Evolutionary conservation across 2,888 invertebrate species (phyloP).

Genomic region (Xanthostigma xanthostigma): DNA sequence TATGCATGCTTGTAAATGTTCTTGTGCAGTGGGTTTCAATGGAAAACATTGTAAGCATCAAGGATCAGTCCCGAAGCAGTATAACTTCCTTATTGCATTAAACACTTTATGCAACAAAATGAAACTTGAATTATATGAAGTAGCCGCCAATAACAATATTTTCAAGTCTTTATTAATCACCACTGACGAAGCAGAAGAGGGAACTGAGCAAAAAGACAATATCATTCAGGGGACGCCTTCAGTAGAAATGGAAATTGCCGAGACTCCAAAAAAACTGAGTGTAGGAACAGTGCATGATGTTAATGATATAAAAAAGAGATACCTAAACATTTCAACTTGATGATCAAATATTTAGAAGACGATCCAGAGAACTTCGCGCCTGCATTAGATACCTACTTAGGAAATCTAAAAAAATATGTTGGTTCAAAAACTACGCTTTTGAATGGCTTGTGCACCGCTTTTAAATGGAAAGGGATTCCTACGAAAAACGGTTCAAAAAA

Average conservation of each 20-base stretch:
- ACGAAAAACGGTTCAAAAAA: too few species aligned
- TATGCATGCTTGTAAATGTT: slow-evolving; percentile 4
- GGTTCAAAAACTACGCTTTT: neutral
- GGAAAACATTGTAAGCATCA: slow-evolving; percentile 5
- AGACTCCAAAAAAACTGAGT: too few species aligned
- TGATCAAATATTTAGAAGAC: slow-evolving; percentile 3
- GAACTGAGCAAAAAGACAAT: too few species aligned
- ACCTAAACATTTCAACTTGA: neutral
- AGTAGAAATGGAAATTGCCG: too few species aligned
- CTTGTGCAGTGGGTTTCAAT: slow-evolving; percentile 2
- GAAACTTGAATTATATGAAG: neutral
- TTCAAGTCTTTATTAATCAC: neutral
- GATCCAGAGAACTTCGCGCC: slow-evolving; percentile 1
- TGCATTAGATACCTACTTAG: slow-evolving; percentile 3
- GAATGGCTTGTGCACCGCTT: slow-evolving; percentile 5
- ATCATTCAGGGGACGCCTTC: too few species aligned
- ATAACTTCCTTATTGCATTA: slow-evolving; percentile 1
- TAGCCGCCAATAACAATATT: slow-evolving; percentile 1
- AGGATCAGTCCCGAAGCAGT: slow-evolving; percentile 1
- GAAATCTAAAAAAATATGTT: slow-evolving; percentile 4
- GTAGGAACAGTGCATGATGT: too few species aligned
- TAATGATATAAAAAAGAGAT: neutral
- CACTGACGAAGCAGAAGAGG: too few species aligned
- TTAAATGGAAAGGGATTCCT: too few species aligned
- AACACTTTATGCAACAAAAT: slow-evolving; percentile 2